Percentiles rank a stretch among this genome's conserved stretches.
These are phyloP conservation scores for Parnassius mnemosyne DNA, from an alignment of 2,888 invertebrate species.

Conservation along the genomic window DNA sequence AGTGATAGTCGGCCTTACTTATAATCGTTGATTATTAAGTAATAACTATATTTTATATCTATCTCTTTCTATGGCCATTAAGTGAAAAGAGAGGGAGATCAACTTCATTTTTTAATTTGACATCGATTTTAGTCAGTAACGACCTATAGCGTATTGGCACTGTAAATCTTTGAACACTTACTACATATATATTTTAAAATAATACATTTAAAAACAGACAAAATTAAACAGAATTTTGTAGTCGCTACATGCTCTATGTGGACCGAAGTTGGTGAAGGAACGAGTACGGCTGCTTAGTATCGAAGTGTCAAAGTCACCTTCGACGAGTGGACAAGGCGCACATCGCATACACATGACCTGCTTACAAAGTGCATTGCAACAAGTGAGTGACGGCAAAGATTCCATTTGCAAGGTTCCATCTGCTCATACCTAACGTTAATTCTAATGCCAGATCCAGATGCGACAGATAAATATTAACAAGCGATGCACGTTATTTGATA, in stretches of 20 bases:
- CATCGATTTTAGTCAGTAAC: too few relatives aligned
- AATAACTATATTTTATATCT: too few relatives aligned
- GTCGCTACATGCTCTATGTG: not conserved
- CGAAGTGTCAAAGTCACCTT: slow-evolving; percentile 35
- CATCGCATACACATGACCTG: slow-evolving; percentile 61
- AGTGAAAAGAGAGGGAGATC: too few relatives aligned
- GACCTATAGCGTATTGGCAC: too few relatives aligned
- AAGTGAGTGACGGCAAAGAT: slow-evolving; percentile 53
- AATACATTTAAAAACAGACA: too few relatives aligned
- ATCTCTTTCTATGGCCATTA: too few relatives aligned
- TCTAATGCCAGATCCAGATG: slow-evolving; percentile 8
- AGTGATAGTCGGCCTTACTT: too few relatives aligned
- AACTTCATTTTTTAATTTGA: too few relatives aligned
- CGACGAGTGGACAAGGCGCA: slow-evolving; percentile 34
- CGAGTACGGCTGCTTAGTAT: slow-evolving; percentile 15
- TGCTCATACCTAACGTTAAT: slow-evolving; percentile 42
- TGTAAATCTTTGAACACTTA: too few relatives aligned
- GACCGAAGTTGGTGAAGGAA: slow-evolving; percentile 15
- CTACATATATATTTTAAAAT: too few relatives aligned
- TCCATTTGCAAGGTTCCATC: slow-evolving; percentile 48
- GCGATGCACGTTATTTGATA: not conserved
- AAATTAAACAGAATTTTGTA: too few relatives aligned
- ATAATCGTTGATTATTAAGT: too few relatives aligned
- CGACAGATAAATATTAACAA: not conserved
- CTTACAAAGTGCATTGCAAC: slow-evolving; percentile 61